Base-by-base conservation (phyloP, 2,888 invertebrate genomes). In the Polyommatus icarus region DNA sequence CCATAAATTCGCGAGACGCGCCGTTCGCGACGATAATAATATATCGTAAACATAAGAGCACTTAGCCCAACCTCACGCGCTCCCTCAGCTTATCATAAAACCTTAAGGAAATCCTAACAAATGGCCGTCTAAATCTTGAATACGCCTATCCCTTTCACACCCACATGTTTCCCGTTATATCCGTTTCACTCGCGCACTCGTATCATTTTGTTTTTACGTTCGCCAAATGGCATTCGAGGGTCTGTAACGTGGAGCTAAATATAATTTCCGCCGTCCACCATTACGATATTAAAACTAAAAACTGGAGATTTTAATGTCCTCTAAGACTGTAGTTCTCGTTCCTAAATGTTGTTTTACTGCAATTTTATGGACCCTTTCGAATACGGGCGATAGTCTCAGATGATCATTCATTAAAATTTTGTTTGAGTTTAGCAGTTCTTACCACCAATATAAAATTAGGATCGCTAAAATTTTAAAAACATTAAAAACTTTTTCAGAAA, bases 41-140 rank as follows among this genome's bases (percentile, higher is more conserved):
- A 85, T 84, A 84, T 84, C 83, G 82, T 80, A 83, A 82, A 81
- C 80, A 83, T 83, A 83, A 84, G 84, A 83, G 82, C 83, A 84
- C 85, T 84, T 82, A 83, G 82, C 82, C 81, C 82, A 80, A 79
- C 79, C 81, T 81, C 79, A 82, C 83, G 80, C 82, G 80, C 82
- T 82, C 81, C 81, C 80, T 83, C 82, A 84, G 85, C 83, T 87
- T 85, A 86, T 85, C 84, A 83, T 82, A 83, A 84, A 84, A 80
- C 83, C 75, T 77, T 78, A 78, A 78, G 76, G 78, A 79, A 80
- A 80, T 80, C 81, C 79, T 78, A 81, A 80, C 78, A 81, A 81
- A 82, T 81, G 80, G 79, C 78, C 76, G 67, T 75, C 79, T 46
- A 76, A 77, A 80, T 79, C 79, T 80, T 29, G 77, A 78, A 77